Base-by-base conservation (phyloP, 92 coral and sea anemone genomes). In the Nematostella vectensis region DNA sequence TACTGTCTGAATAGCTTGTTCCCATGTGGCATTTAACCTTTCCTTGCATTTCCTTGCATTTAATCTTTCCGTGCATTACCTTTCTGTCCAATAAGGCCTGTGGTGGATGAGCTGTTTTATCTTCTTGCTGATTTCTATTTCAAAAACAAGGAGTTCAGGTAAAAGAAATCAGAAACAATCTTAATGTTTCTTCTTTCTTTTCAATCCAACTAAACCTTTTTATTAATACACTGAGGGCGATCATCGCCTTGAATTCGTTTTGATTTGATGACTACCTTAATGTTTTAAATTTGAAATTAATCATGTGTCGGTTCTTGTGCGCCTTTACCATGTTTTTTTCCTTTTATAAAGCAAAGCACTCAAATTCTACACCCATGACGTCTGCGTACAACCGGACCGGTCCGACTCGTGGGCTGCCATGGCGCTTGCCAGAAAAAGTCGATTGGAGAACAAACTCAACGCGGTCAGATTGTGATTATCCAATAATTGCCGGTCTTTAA, bases 101-200 rank as follows among this genome's bases (percentile, higher is more conserved):
- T 93, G 36, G 65, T 93, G 23, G 50, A 66, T 29, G 99, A 78
- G 70, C 63, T 93, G 16, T 93, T 93, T 45, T 93, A 93, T 62
- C 74, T 93, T 19, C 75, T 93, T 42, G 99, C 99, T 57, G 99
- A 93, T 47, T 93, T 83, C 40, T 93, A 70, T 65, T 93, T 93
- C 66, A 93, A 93, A 85, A 93, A 93, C 83, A 93, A 93, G 44
- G 99, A 93, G 66, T 93, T 93, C 72, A 93, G 99, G 99, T 93
- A 58, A 19, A 20, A 15, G 40, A 6, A 33, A 15, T n/a, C n/a
- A n/a, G n/a, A n/a, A n/a, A n/a, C n/a, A n/a, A n/a, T n/a, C n/a
- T n/a, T n/a, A n/a, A n/a, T n/a, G n/a, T n/a, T n/a, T n/a, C n/a
- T n/a, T n/a, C n/a, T n/a, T n/a, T n/a, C n/a, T n/a, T n/a, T n/a